Base-by-base conservation (phyloP, 2,888 invertebrate species). In the Himalopsyche kuldschensis region DNA sequence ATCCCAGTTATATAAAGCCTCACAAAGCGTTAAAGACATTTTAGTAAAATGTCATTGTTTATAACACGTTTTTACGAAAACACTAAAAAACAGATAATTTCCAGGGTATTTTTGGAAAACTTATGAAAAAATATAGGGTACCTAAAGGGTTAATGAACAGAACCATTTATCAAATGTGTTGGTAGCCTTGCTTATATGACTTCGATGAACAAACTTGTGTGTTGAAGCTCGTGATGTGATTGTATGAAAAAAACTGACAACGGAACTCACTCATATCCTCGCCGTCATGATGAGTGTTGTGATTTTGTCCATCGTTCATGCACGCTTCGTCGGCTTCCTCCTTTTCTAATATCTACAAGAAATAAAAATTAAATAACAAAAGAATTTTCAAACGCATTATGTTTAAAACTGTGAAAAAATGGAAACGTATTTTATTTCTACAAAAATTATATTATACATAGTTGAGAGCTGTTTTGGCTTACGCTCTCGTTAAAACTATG, bases 311-410 rank as follows among this genome's bases (percentile, higher is more conserved):
- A n/a, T 86, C 86, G 11, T 89, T 32, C 47, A 84, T 90, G 30
- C 91, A 91, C 4, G 89, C 90, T 87, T 92, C 92, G 31, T 92
- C 92, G 0, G 89, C 90, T 86, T 92, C 92, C 88, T 92, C 92
- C 89, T 92, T 92, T 86, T 92, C 92, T 89, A 92, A 89, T 86
- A 92, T 90, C 92, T 92, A 86, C 15, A 87, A 87, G 76, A 30
- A 76, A 17, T 63, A 4, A 63, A 4, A 48, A 35, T 35, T 48
- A n/a, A n/a, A 48, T 48, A 48, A 63, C 10, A 27, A 8, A 63
- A 24, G 4, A 35, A 35, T 35, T 35, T 6, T 10, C 35, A 35
- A 35, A 35, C 8, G 6, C 1, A 4, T 35, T 4, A 35, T 10
- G 4, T 35, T 35, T 35, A 8, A n/a, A n/a, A n/a, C n/a, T n/a